Evolutionary conservation across 2,888 invertebrate genomes (phyloP), one percentile per base, ranked within the genome.

Genomic region (Auanema sp.): DNA sequence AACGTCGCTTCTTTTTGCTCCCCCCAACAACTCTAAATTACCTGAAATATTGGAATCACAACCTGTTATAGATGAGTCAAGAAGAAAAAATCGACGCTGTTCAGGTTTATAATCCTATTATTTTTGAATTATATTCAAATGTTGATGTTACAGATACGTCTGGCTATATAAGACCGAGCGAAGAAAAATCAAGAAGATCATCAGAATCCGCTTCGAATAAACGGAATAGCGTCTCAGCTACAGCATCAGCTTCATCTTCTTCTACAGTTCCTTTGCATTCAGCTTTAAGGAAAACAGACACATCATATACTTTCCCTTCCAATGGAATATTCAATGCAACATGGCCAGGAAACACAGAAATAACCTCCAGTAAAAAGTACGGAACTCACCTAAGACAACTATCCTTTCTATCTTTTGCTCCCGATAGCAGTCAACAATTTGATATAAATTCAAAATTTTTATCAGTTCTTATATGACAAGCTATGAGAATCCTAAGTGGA

Each of bases 251-350:
- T 5, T 33, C 33, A 33, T 33, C 33, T 3, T 33, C 33, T 33
- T 33, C 33, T 33, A 33, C 33, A 33, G 33, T 33, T 33, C 33
- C 33, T 8, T 62, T 65, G 10, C 75, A 75, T 42, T 65, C 64
- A 56, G 66, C 67, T 54, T 67, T 75, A 18, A 62, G 72, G 11
- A 75, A 75, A 65, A 73, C 75, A 0, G 75, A 75, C 33, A 73
- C 75, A 21, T 66, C 71, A 11, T 66, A 70, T 56, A 70, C 64
- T 44, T 71, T 75, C 57, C 71, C 71, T 4, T 66, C 66, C 18
- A 66, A 70, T 25, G 70, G 69, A 8, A 33, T 33, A 0, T 16
- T 16, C 47, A 18, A 16, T 11, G 18, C 47, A 8, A 47, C 47
- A 47, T 21, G 47, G 47, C 33, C 33, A 33, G 33, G 3, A 8